Percentiles rank a stretch among this genome's conserved stretches.
phyloP scores from a whole-genome alignment of 2,888 invertebrate species.

The Drosophila mercatorum region DNA sequence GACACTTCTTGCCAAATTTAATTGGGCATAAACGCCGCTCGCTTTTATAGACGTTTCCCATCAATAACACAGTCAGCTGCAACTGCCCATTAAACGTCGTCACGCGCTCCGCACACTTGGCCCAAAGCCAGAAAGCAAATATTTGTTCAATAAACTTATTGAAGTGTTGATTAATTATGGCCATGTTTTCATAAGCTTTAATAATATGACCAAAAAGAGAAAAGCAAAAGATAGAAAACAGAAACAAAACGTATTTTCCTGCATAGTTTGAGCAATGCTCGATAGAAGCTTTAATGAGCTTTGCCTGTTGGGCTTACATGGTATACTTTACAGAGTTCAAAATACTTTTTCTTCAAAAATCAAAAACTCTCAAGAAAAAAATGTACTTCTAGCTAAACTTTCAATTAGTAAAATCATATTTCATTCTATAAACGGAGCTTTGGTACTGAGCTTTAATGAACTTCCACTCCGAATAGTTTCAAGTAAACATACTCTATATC shows the following conservation, averaged over 20 bases:
- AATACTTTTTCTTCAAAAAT: no score
- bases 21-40: constrained; percentile 64
- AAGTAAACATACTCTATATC: no score
- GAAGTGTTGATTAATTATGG: constrained; percentile 1
- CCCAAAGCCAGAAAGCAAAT: background rate
- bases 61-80: constrained; percentile 60
- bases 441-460: background rate
- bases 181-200: background rate
- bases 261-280: no score
- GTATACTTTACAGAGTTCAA: no score
- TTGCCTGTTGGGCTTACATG: no score
- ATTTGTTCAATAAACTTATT: background rate
- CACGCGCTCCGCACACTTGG: constrained; percentile 24
- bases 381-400: no score
- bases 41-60: constrained; percentile 66
- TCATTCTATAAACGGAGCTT: no score
- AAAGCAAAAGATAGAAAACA: background rate
- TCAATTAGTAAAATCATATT: no score
- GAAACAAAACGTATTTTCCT: background rate
- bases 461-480: no score
- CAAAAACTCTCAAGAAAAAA: no score
- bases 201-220: background rate
- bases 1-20: constrained; percentile 59
- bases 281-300: background rate
- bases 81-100: constrained; percentile 41